Evolutionary conservation across 2,888 invertebrate genomes (phyloP), one percentile per base, ranked within the genome.

Genomic region (Chaetoderma sp.): DNA sequence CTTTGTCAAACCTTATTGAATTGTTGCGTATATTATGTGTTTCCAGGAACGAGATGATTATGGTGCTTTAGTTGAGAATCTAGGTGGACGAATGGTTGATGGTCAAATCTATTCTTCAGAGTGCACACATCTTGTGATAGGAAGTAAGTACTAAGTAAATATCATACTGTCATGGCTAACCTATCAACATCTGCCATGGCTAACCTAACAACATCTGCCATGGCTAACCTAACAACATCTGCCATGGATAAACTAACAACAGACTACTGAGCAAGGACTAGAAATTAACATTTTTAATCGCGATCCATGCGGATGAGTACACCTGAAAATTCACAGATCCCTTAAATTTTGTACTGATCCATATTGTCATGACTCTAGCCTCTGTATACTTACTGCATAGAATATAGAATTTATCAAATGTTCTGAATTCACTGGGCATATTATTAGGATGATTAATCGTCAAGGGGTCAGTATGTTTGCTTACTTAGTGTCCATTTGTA

Each of bases 101-200:
- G 87, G 89, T 0, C 69, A 85, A 8, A 76, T 80, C 72, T 92
- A 90, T 78, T 92, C 94, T 80, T 86, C 89, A 0, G 85, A 86
- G 0, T 90, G 91, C 56, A 93, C 94, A 0, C 96, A 96, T 83
- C 87, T 96, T 25, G 87, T 96, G 32, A 93, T 93, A 74, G 89
- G 91, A n/a, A n/a, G n/a, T n/a, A n/a, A n/a, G n/a, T n/a, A n/a
- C n/a, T n/a, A n/a, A n/a, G n/a, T n/a, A 49, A 91, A 91, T 78
- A 68, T n/a, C 8, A 8, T 28, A 52, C 27, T 6, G n/a, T 0
- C 32, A 25, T n/a, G 32, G 18, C 33, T 4, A n/a, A 13, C 32
- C 18, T 49, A 6, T 10, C n/a, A 16, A 25, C 54, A 18, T 59
- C 28, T 44, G 25, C 13, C n/a, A 49, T 5, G 21, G 21, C 27